phyloP scores from a whole-genome alignment of 2,888 invertebrate species.

The Gymnocheta viridis region DNA sequence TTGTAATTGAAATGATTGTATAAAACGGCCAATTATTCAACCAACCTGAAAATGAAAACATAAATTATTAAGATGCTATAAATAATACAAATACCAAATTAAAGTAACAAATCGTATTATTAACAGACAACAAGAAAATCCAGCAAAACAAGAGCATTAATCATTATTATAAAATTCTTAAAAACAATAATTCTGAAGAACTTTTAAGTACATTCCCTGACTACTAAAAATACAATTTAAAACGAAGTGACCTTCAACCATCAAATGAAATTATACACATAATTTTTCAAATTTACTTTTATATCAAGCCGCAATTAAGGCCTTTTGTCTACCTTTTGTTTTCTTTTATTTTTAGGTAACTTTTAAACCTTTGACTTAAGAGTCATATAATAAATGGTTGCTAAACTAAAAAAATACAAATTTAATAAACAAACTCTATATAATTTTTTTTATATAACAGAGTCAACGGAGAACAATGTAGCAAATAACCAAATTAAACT shows the following conservation, averaged over 20 bases:
- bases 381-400: not conserved
- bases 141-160: conserved; percentile 20
- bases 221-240: conserved; percentile 6
- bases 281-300: conserved; percentile 10
- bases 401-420: not conserved
- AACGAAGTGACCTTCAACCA: conserved; percentile 41
- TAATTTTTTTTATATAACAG: not conserved
- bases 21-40: not conserved
- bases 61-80: conserved; percentile 30
- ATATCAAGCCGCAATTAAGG: conserved; percentile 16
- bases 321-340: not conserved
- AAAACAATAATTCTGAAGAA: conserved; percentile 5
- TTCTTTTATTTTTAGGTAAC: conserved; percentile 2
- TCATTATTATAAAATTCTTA: conserved; percentile 44
- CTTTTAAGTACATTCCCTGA: conserved; percentile 15
- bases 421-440: not conserved
- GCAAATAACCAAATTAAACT: not conserved
- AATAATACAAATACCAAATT: conserved; percentile 27
- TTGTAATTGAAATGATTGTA: not conserved
- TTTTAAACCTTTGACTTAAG: conserved; percentile 39
- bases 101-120: conserved; percentile 36
- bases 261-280: conserved; percentile 17
- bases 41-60: conserved; percentile 28
- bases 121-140: not conserved
- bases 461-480: not conserved